Conservation (phyloP, 2,113 vertebrate species). For the Erpornis zantholeuca region DNA sequence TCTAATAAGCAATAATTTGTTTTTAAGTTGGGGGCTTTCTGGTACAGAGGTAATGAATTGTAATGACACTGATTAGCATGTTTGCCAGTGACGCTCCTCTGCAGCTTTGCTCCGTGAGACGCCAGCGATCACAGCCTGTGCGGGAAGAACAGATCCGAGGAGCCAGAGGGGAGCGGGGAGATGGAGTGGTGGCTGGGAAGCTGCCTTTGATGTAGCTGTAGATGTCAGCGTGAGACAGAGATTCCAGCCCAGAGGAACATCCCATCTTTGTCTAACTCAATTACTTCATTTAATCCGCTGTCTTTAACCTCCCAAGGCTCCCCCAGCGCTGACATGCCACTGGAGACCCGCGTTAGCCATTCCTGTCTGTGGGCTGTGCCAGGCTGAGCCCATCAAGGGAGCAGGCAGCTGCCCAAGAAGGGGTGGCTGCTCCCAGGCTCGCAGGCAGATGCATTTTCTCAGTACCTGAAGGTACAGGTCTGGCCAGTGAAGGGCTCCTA, state of each 20-base stretch:
- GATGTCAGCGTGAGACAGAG: background rate
- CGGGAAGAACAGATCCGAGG: background rate
- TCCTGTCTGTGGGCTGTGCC: background rate
- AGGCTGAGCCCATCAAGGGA: rapidly evolving
- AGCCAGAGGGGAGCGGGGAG: background rate
- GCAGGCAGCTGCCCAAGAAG: background rate
- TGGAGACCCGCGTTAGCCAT: rapidly evolving
- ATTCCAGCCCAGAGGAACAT: background rate
- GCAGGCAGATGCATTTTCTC: background rate
- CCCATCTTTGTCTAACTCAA: background rate
- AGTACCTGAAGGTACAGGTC: background rate
- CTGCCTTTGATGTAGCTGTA: slow-evolving; percentile 15
- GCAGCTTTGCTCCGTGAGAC: background rate
- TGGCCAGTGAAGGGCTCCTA: background rate
- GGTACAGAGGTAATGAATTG: background rate
- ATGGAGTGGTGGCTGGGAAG: background rate
- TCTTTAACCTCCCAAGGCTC: background rate
- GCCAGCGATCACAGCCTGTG: background rate
- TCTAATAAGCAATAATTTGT: background rate
- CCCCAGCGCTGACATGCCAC: rapidly evolving
- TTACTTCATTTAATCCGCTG: background rate
- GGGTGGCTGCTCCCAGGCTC: background rate
- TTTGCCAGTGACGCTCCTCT: background rate
- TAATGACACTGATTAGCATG: background rate
- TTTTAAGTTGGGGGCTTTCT: background rate